Evolutionary conservation across 2,888 invertebrate genomes (phyloP), one percentile per base, ranked within the genome.

Genomic region (Aradus depressus): DNA sequence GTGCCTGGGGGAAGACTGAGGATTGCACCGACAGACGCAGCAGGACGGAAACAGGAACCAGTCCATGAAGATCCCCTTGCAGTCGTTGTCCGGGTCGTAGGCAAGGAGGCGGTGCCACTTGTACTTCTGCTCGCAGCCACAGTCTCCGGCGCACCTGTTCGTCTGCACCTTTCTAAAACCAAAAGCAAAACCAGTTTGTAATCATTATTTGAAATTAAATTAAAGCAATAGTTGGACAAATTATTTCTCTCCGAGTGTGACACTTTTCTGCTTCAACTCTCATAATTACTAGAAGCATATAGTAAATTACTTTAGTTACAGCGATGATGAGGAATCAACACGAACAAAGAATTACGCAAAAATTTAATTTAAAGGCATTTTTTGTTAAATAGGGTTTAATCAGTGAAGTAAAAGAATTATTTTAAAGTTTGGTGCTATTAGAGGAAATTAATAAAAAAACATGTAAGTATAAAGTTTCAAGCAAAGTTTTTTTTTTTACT

Each of bases 41-140:
- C 90, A 91, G 1, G 89, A 88, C 1, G 91, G 91, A 67, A 91
- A 91, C 60, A 87, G 80, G 72, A 91, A 90, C 91, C 91, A 92
- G 67, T 92, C 91, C 60, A 89, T 88, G 70, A 92, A 92, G 60
- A 92, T 90, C 10, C 91, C 91, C 35, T 89, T 81, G 65, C 91
- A 92, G 64, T 91, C 90, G 69, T 92, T 90, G 64, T 84, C 83
- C 0, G 91, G 91, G 69, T 92, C 91, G 68, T 90, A 91, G 3
- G 91, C 90, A 22, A 92, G 71, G 1, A 92, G 75, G 0, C 90
- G 77, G 68, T 91, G 90, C 53, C 90, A 77, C 22, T 90, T 80
- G 70, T 84, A 91, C 65, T 91, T 90, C 63, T 92, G 91, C 64
- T 92, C 87, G 64, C 87, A 87, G 61, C 84, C 81, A 68, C 86